Conservation (phyloP, 1,140 invertebrate genomes). For the Diabrotica undecimpunctata region DNA sequence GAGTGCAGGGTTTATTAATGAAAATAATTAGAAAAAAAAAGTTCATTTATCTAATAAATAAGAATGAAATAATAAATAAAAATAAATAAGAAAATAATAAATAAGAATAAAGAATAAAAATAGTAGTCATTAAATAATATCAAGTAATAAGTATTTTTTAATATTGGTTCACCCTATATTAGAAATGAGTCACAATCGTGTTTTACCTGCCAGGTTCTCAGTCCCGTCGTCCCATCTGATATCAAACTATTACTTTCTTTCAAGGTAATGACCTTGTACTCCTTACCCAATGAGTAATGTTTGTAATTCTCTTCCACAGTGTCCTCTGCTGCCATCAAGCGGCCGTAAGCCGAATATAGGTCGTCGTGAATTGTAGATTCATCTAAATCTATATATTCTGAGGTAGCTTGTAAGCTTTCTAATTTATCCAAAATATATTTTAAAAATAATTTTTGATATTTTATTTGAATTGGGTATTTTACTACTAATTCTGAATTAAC, state of each 20-base stretch:
- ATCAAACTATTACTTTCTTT: conserved; percentile 54
- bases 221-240: conserved; percentile 56
- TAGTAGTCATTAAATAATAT: too few relatives aligned
- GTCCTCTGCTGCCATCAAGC: conserved; percentile 40
- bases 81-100: too few relatives aligned
- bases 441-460: conserved; percentile 52
- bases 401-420: conserved; percentile 35
- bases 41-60: too few relatives aligned
- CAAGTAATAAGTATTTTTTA: too few relatives aligned
- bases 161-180: too few relatives aligned
- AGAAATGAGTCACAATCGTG: neutral
- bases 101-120: too few relatives aligned
- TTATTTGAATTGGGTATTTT: conserved; percentile 49
- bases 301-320: conserved; percentile 46
- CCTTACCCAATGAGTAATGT: conserved; percentile 48
- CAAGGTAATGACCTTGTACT: conserved; percentile 46
- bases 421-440: conserved; percentile 49
- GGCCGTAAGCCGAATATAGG: conserved; percentile 49
- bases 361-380: conserved; percentile 47
- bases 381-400: conserved; percentile 10
- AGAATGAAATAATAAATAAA: too few relatives aligned
- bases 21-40: too few relatives aligned
- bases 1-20: too few relatives aligned
- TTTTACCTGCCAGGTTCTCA: conserved; percentile 53
- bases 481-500: conserved; percentile 44